phyloP scores from a whole-genome alignment of 1,140 invertebrate genomes.

The Akabosia matsudoensis region DNA sequence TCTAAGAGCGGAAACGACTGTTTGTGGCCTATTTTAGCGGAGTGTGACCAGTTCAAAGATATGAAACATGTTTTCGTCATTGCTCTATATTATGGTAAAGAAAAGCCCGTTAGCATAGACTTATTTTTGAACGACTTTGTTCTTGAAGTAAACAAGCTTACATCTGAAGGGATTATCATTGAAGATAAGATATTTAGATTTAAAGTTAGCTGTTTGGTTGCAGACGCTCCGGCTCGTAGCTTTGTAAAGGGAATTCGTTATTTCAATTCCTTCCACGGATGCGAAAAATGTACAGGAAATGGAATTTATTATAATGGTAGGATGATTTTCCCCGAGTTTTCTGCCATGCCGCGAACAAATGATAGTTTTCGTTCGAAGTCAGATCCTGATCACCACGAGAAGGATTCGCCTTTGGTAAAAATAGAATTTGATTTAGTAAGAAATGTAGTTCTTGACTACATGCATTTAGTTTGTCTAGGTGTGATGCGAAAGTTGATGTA shows the following conservation, averaged over 20 bases:
- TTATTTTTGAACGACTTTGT: not conserved
- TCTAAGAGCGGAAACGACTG: not conserved
- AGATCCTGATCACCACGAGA: slow-evolving; percentile 30
- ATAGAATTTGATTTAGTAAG: slow-evolving; percentile 39
- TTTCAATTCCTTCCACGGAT: not conserved
- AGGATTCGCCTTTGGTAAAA: slow-evolving; percentile 20
- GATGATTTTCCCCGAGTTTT: not conserved
- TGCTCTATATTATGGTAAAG: not conserved
- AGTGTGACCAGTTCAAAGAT: not conserved
- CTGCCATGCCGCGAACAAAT: not conserved
- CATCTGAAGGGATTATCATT: not conserved
- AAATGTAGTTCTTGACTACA: slow-evolving; percentile 45
- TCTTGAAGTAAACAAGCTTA: not conserved
- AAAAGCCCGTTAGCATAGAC: not conserved
- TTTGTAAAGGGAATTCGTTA: not conserved
- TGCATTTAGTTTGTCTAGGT: too few relatives aligned
- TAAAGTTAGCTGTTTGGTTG: not conserved
- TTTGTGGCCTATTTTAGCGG: not conserved
- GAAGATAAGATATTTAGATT: not conserved
- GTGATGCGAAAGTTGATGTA: slow-evolving; percentile 40
- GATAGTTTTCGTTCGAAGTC: not conserved
- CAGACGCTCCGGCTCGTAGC: not conserved
- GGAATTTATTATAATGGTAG: not conserved
- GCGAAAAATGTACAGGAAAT: not conserved
- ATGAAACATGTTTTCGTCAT: not conserved